These are phyloP conservation scores for Pipistrellus nathusii DNA, from an alignment of 2,797 vertebrate genomes.

Conservation along the genomic window DNA sequence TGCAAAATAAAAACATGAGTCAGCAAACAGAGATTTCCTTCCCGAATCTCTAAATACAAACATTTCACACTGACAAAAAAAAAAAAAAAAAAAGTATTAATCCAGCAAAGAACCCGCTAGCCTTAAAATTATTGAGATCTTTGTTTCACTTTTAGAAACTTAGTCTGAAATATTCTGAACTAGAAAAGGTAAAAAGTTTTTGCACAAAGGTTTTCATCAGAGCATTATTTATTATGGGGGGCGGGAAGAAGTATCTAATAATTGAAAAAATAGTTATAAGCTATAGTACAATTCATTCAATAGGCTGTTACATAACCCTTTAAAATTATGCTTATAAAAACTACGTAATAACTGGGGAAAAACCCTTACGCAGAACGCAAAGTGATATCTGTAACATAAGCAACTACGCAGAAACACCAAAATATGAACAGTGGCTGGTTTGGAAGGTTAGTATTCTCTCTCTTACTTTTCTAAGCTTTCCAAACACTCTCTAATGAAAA, in stretches of 20 bases:
- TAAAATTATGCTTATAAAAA: slow-evolving; percentile 13
- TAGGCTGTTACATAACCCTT: background rate
- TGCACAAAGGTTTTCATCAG: slow-evolving; percentile 17
- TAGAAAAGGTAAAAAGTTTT: background rate
- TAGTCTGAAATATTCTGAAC: slow-evolving; percentile 30
- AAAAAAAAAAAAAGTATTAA: background rate
- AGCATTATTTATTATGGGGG: background rate
- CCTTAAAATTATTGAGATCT: background rate
- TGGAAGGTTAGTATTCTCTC: background rate
- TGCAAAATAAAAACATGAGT: slow-evolving; percentile 86
- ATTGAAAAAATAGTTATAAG: slow-evolving; percentile 31
- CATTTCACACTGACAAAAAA: slow-evolving; percentile 63
- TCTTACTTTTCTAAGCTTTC: slow-evolving; percentile 1
- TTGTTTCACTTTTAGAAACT: slow-evolving; percentile 31
- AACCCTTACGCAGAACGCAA: background rate
- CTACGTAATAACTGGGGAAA: background rate
- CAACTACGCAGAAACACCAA: background rate
- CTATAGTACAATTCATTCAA: background rate
- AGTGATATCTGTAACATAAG: background rate
- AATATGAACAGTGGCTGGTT: background rate
- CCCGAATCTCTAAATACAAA: slow-evolving; percentile 74
- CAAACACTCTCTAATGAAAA: slow-evolving; percentile 45
- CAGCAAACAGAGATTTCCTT: slow-evolving; percentile 82
- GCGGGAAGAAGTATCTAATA: background rate
- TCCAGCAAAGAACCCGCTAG: background rate